A percentile compares a stretch with the other conserved stretches of the same genome.
Conservation (phyloP, 2,797 vertebrate species). For the Mormyrops boulengeri region DNA sequence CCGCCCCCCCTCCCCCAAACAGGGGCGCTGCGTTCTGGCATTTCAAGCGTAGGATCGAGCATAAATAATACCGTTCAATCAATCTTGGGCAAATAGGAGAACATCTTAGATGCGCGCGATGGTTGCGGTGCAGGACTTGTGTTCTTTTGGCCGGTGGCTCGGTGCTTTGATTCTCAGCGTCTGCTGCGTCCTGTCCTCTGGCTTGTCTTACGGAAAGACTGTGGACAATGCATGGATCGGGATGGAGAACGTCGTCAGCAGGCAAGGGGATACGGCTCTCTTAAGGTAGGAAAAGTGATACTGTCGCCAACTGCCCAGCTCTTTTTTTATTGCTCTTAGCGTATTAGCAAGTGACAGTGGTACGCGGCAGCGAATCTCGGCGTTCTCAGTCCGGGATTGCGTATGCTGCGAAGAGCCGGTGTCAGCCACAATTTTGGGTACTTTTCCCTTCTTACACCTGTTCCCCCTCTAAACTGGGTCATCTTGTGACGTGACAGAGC, state of each 20-base stretch:
- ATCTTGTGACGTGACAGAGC: slow-evolving; percentile 7
- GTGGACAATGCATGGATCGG: slow-evolving; percentile 79
- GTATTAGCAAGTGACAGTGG: neutral
- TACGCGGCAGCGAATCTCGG: neutral
- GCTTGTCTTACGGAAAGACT: slow-evolving; percentile 82
- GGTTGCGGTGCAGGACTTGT: slow-evolving; percentile 85
- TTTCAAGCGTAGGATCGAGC: slow-evolving; percentile 48
- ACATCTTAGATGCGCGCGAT: slow-evolving; percentile 72
- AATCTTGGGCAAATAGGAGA: slow-evolving; percentile 46
- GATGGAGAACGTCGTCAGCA: slow-evolving; percentile 84
- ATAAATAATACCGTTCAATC: slow-evolving; percentile 44
- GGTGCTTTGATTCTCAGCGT: slow-evolving; percentile 82
- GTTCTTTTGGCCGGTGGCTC: slow-evolving; percentile 89
- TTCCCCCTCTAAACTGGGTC: slow-evolving; percentile 22
- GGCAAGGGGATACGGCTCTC: slow-evolving; percentile 91
- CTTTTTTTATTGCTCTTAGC: neutral
- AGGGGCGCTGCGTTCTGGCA: slow-evolving; percentile 45
- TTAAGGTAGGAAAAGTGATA: slow-evolving; percentile 73
- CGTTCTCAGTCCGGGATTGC: neutral
- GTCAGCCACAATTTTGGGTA: neutral
- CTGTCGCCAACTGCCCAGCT: neutral
- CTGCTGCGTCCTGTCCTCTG: slow-evolving; percentile 84
- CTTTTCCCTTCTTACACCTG: slow-evolving; percentile 5
- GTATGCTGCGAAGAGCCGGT: neutral
- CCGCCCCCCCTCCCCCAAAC: slow-evolving; percentile 29